Evolutionary conservation across 2,113 vertebrate genomes (phyloP), one percentile per base, ranked within the genome.

Genomic region (Guaruba guarouba): DNA sequence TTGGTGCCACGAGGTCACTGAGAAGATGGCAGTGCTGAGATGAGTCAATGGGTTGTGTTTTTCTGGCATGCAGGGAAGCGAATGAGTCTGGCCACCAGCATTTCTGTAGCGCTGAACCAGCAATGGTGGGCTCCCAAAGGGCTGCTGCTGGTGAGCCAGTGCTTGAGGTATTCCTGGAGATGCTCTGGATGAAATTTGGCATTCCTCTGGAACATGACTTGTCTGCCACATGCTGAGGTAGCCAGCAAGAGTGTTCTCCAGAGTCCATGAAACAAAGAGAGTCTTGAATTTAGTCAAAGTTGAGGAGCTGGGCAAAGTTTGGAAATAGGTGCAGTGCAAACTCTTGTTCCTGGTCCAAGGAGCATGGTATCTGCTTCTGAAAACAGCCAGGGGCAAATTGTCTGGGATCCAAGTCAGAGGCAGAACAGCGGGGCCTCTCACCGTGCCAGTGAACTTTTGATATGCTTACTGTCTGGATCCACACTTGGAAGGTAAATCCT

Each of bases 371-470:
- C 75, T 81, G 88, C 76, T 95, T 83, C 91, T 91, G 73, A 31
- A 91, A 95, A 86, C 81, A 95, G 77, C 91, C 74, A 79, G 91
- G 48, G 89, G 77, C 49, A 1, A 85, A 14, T 91, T 91, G 94
- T 84, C 62, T 44, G 1, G 35, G 52, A 84, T 91, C 95, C 93
- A 93, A 96, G 77, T 81, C 0, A 0, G 88, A 79, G 12, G 77
- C 95, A 86, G 83, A 92, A 64, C 81, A 89, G 84, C 12, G 9
- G 83, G 84, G 80, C 91, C 74, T 93, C 89, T 93, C 15, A 22
- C 55, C 2, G 27, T 96, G 91, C 86, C 86, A 89, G 81, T 91
- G 93, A 93, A 84, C 86, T 96, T 88, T 35, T 78, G 83, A 69
- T 96, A 61, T 0, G 6, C 77, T 89, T 89, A 13, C 48, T 92